These are phyloP conservation scores for Delia radicum DNA, from an alignment of 1,140 invertebrate genomes.

Conservation along the genomic window DNA sequence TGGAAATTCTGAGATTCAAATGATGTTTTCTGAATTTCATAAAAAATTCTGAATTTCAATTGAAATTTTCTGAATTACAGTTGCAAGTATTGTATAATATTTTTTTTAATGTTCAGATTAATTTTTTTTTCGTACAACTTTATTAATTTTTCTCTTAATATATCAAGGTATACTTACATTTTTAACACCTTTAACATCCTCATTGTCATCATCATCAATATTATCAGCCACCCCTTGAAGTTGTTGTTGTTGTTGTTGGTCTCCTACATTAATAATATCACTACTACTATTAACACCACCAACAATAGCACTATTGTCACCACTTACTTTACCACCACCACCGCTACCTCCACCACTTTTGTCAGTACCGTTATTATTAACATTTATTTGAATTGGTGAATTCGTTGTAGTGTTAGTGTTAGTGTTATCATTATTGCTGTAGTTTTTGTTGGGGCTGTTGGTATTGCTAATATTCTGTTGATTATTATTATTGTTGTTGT, in stretches of 20 bases:
- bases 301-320: background rate
- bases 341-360: background rate
- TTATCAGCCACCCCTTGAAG: no score
- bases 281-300: background rate
- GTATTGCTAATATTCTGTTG: no score
- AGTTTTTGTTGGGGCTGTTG: slow-evolving; percentile 3
- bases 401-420: background rate
- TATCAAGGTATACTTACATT: slow-evolving; percentile 10
- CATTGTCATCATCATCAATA: background rate
- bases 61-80: no score
- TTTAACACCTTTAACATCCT: slow-evolving; percentile 18
- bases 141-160: no score
- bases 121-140: no score
- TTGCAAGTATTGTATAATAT: no score
- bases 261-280: background rate
- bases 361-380: background rate
- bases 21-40: no score
- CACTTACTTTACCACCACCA: background rate
- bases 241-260: no score
- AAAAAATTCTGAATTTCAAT: no score
- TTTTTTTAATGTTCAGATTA: no score
- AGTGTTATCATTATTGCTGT: background rate
- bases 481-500: background rate
- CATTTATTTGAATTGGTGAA: background rate
- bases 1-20: no score